A percentile compares a stretch with the other conserved stretches of the same genome.
These are phyloP conservation scores for Microcebus tavaratra DNA, from an alignment of 2,113 vertebrate species.

Conservation along the genomic window DNA sequence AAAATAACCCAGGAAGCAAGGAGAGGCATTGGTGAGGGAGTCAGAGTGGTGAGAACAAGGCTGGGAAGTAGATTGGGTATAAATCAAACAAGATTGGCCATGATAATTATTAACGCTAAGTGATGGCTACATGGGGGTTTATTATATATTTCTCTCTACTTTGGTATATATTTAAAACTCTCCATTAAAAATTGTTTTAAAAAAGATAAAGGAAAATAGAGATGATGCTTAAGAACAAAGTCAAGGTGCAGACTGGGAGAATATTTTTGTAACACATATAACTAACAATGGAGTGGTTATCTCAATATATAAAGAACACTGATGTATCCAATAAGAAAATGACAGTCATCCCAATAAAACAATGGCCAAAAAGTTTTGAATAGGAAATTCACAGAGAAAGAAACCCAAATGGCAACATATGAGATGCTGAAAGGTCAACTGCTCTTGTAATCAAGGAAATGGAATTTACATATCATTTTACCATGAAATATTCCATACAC, in stretches of 20 bases:
- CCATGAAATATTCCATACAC: background rate
- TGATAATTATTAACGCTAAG: background rate
- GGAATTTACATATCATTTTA: conserved; percentile 11
- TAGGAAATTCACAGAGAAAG: background rate
- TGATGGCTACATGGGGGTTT: background rate
- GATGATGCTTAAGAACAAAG: conserved; percentile 20
- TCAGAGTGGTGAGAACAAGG: background rate
- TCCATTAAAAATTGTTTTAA: background rate
- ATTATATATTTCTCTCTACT: background rate
- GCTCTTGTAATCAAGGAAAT: background rate
- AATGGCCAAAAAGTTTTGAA: background rate
- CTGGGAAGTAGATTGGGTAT: background rate
- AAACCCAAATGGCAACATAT: background rate
- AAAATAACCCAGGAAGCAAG: conserved; percentile 39
- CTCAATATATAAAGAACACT: background rate
- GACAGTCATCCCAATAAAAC: background rate
- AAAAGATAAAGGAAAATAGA: background rate
- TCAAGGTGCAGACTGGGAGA: background rate
- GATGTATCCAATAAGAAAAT: background rate
- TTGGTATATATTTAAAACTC: conserved; percentile 36
- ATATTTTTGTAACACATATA: conserved; percentile 14
- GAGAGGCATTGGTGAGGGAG: background rate
- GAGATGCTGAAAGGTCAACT: conserved; percentile 14
- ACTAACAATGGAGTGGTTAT: background rate
- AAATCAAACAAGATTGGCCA: conserved; percentile 31